Evolutionary conservation across 2,888 invertebrate species (phyloP), one percentile per base, ranked within the genome.

Genomic region (Eurytoma californica): DNA sequence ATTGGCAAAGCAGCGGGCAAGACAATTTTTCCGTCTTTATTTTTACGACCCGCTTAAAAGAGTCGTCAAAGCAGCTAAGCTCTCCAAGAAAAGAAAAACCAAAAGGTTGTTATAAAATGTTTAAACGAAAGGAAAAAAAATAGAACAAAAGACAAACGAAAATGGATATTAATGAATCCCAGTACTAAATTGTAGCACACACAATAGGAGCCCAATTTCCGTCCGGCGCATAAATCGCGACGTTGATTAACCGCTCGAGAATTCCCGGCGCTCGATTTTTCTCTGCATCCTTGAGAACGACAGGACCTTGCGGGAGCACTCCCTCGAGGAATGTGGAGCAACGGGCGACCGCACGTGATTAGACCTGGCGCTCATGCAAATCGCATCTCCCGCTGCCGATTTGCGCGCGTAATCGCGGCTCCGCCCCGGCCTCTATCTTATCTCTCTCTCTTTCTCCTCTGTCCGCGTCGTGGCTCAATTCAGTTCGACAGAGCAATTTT

Each of bases 301-400:
- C 80, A 66, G 84, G 84, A 87, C 87, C 88, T 87, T 88, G 86
- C 53, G 49, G 28, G 13, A 70, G 30, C 57, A n/a, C 16, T 58
- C 72, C 72, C 78, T 72, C 82, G 5, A 81, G 84, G 86, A 87
- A 88, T 87, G 84, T 86, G 83, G 86, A 85, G 85, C 85, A 86
- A 68, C 28, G 24, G 47, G 68, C 39, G 30, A 18, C 9, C 63
- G 60, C 60, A 60, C 28, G 53, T 74, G 82, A 60, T 49, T 66
- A 58, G 58, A 77, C 75, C 70, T 28, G 78, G 20, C 81, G 49
- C 24, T 14, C 82, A 86, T 86, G 87, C 84, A 84, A 39, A 87
- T 88, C 73, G 80, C 83, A 85, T 81, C 85, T 79, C 83, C 80
- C 30, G 30, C 75, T 47, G 72, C 28, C 30, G 68, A 68, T 66